Conservation (phyloP, 2,888 invertebrate genomes). For the Corbicula japonica region DNA sequence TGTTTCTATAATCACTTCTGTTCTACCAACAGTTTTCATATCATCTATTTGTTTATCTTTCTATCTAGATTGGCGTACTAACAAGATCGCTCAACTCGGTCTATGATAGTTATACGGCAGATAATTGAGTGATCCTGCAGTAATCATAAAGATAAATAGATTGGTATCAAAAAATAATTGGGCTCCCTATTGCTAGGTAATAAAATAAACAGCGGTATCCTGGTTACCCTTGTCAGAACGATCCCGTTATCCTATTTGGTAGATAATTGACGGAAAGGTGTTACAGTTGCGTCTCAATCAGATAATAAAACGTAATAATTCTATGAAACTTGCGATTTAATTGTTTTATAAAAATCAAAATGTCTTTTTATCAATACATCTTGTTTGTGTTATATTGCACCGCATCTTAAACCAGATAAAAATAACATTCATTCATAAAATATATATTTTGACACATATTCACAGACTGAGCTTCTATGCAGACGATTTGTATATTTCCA, state of each 20-base stretch:
- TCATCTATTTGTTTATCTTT: constrained; percentile 37
- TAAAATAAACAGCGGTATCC: constrained; percentile 58
- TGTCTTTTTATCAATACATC: too few relatives aligned
- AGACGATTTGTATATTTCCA: too few relatives aligned
- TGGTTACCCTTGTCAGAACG: constrained; percentile 48
- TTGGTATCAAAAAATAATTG: constrained; percentile 34
- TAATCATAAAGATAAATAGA: constrained; percentile 46
- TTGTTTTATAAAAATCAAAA: too few relatives aligned
- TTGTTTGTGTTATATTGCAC: too few relatives aligned
- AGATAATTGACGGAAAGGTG: constrained; percentile 13
- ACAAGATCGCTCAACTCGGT: constrained; percentile 21
- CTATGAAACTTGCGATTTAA: constrained; percentile 6
- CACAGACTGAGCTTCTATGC: too few relatives aligned
- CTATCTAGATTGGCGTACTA: constrained; percentile 45
- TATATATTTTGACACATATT: too few relatives aligned
- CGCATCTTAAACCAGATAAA: too few relatives aligned
- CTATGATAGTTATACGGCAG: constrained; percentile 20
- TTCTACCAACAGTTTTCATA: constrained; percentile 23
- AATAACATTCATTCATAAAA: too few relatives aligned
- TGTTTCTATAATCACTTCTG: constrained; percentile 24
- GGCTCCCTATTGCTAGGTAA: constrained; percentile 54
- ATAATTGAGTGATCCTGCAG: constrained; percentile 42
- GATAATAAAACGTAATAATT: constrained; percentile 26
- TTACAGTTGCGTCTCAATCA: constrained; percentile 11
- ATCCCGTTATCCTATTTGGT: constrained; percentile 19